Percentiles rank a stretch among this genome's conserved stretches.
These are phyloP conservation scores for Dasyprocta punctata DNA, from an alignment of 2,113 vertebrate genomes.

Conservation along the genomic window DNA sequence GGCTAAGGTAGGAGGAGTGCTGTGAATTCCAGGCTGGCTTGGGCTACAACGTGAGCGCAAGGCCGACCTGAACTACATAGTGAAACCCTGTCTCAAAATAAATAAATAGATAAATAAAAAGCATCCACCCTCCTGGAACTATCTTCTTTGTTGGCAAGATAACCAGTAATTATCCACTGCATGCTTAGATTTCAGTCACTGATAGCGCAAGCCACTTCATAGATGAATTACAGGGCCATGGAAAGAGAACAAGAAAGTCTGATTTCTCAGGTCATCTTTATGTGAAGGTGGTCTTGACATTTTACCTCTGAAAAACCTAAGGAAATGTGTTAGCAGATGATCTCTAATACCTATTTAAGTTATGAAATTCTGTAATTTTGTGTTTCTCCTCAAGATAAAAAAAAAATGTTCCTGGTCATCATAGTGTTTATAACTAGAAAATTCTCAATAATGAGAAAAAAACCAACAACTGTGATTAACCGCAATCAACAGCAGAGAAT, in stretches of 20 bases:
- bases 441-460: conserved; percentile 27
- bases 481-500: conserved; percentile 56
- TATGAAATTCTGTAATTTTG: conserved; percentile 38
- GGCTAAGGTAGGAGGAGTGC: too few relatives aligned
- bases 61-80: too few relatives aligned
- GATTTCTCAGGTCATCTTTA: neutral
- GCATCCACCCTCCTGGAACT: neutral
- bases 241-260: neutral
- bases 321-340: neutral
- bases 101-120: too few relatives aligned
- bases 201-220: neutral
- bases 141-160: neutral
- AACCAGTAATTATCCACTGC: neutral
- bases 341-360: neutral
- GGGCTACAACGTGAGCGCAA: too few relatives aligned
- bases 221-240: neutral
- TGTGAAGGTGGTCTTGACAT: neutral
- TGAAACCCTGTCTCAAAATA: too few relatives aligned
- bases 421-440: conserved; percentile 20
- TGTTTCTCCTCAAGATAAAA: conserved; percentile 31
- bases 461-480: neutral
- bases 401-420: conserved; percentile 52
- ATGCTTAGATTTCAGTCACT: neutral
- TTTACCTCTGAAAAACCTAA: conserved; percentile 16
- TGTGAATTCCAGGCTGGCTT: too few relatives aligned